Percentiles rank a stretch among this genome's conserved stretches.
These are phyloP conservation scores for Hippocampus guttulatus DNA, from an alignment of 2,113 vertebrate genomes.

Conservation along the genomic window DNA sequence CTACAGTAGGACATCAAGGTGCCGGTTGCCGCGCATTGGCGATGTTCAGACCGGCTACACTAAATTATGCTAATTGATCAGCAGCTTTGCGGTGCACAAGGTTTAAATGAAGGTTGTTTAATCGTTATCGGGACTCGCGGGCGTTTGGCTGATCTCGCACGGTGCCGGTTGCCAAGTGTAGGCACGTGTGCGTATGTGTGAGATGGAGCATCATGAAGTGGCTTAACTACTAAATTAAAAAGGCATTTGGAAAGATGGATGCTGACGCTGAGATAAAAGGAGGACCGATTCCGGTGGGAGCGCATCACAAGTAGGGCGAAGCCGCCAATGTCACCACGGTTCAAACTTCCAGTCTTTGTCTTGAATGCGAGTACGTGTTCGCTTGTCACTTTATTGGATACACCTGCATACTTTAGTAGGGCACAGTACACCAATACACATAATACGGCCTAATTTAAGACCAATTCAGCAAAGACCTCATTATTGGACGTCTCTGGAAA, in stretches of 20 bases:
- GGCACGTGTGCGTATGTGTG: conserved; percentile 52
- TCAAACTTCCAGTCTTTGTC: neutral
- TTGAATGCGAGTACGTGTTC: neutral
- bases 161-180: conserved; percentile 52
- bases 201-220: conserved; percentile 45
- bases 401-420: neutral
- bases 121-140: conserved; percentile 53
- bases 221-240: conserved; percentile 69
- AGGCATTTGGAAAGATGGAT: conserved; percentile 62
- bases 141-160: conserved; percentile 50
- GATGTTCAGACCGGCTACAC: conserved; percentile 43
- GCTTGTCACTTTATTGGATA: neutral
- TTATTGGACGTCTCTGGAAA: neutral
- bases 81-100: conserved; percentile 50
- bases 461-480: neutral
- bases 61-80: conserved; percentile 72
- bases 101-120: conserved; percentile 71
- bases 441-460: neutral
- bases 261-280: conserved; percentile 44
- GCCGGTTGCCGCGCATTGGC: conserved; percentile 40
- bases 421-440: neutral
- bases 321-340: conserved; percentile 27
- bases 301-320: conserved; percentile 41
- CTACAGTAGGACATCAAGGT: conserved; percentile 63
- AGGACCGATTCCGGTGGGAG: conserved; percentile 45